These are phyloP conservation scores for Centruroides sculpturatus DNA, from an alignment of 1,140 invertebrate species.

Conservation along the genomic window DNA sequence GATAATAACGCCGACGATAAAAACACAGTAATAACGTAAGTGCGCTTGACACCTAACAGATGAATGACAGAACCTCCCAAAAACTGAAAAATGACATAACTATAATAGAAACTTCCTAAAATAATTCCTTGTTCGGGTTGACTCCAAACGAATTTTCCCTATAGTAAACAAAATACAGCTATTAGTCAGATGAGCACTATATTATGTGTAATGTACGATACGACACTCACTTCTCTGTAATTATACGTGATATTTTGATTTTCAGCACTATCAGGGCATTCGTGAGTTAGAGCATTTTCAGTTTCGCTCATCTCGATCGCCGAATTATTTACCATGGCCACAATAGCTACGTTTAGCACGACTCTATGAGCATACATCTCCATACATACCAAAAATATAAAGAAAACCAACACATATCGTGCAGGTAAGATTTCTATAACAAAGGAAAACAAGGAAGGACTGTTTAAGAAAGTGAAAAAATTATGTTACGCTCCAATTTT, in stretches of 20 bases:
- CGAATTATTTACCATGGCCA: no score
- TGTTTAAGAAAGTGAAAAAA: no score
- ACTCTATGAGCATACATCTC: no score
- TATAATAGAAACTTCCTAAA: neutral
- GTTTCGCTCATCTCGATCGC: neutral
- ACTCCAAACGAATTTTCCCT: neutral
- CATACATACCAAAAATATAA: no score
- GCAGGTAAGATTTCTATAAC: no score
- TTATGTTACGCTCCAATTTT: no score
- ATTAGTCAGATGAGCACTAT: no score
- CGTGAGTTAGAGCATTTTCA: neutral
- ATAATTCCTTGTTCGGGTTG: neutral
- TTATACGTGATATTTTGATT: neutral
- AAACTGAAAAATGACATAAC: neutral
- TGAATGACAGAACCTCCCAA: neutral
- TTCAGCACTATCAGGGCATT: neutral
- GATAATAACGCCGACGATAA: conserved; percentile 64
- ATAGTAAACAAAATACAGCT: neutral
- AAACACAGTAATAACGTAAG: conserved; percentile 65
- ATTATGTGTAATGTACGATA: no score
- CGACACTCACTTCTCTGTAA: neutral
- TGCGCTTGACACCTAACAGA: conserved; percentile 33
- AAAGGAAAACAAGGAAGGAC: no score
- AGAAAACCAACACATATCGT: no score
- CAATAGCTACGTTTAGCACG: no score